Evolutionary conservation across 2,888 invertebrate genomes (phyloP).

Genomic region (Clepsis dumicolana): DNA sequence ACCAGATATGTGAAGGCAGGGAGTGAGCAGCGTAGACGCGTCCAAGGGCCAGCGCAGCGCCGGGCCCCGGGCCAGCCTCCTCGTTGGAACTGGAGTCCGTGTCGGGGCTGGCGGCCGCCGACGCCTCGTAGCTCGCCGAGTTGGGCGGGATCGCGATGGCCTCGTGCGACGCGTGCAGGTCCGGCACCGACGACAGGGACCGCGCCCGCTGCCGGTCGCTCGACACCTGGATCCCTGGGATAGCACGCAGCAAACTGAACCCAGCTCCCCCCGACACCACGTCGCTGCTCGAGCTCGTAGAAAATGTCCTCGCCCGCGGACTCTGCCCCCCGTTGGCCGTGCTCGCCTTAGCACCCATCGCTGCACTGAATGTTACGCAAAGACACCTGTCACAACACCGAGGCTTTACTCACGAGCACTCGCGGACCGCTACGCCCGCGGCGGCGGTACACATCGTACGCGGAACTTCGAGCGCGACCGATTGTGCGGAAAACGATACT

Average conservation of each 20-base stretch:
- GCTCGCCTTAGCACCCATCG: constrained; percentile 95
- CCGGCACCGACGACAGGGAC: constrained; percentile 94
- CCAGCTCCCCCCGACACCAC: constrained; percentile 87
- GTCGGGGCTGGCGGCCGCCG: constrained; percentile 88
- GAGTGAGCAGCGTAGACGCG: constrained; percentile 95
- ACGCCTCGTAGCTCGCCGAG: constrained; percentile 88
- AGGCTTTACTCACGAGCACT: constrained; percentile 76
- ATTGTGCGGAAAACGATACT: constrained; percentile 65
- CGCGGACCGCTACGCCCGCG: constrained; percentile 74
- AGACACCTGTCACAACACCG: constrained; percentile 70
- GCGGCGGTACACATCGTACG: constrained; percentile 83
- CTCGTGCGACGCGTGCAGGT: constrained; percentile 88
- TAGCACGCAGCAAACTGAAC: constrained; percentile 89
- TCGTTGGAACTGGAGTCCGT: constrained; percentile 90
- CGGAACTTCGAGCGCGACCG: constrained; percentile 56
- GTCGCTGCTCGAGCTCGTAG: constrained; percentile 90
- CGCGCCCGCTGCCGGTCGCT: constrained; percentile 93
- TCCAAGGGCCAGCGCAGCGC: constrained; percentile 87
- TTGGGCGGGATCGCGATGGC: constrained; percentile 88
- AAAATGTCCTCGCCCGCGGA: constrained; percentile 91
- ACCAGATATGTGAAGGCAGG: constrained; percentile 96
- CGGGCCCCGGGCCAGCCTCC: constrained; percentile 82
- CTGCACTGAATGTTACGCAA: constrained; percentile 81
- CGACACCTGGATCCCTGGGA: constrained; percentile 90
- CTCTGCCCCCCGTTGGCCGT: constrained; percentile 92